phyloP scores from a whole-genome alignment of 2,797 vertebrate species.

The Heliangelus exortis region DNA sequence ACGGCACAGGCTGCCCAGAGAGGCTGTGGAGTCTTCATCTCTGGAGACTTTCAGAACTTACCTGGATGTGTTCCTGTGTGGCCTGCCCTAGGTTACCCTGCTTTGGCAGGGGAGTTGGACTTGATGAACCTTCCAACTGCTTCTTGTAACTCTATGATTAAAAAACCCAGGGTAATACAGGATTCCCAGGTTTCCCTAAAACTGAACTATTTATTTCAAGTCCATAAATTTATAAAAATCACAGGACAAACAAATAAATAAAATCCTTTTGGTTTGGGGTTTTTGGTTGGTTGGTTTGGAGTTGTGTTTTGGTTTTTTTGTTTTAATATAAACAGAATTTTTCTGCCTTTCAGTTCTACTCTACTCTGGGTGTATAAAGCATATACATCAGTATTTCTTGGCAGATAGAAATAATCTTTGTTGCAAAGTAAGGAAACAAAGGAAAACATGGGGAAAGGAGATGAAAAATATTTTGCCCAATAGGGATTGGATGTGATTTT shows the following conservation, averaged over 20 bases:
- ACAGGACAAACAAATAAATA: neutral
- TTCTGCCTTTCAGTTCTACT: neutral
- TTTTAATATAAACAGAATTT: neutral
- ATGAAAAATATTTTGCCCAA: neutral
- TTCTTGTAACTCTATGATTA: no score
- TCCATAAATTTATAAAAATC: neutral
- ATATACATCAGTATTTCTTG: neutral
- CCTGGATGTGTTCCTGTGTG: no score
- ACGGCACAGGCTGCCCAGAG: no score
- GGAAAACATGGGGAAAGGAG: neutral
- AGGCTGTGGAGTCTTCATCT: no score
- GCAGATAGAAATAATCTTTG: neutral
- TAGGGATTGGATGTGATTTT: neutral
- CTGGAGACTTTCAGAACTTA: no score
- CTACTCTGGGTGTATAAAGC: neutral
- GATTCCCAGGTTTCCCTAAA: neutral
- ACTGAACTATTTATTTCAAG: neutral
- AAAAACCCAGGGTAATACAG: neutral
- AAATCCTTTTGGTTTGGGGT: neutral
- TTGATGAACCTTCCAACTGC: no score
- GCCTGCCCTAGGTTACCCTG: no score
- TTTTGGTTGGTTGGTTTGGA: neutral
- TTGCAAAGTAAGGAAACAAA: neutral
- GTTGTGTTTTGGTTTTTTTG: neutral
- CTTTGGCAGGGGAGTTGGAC: no score